phyloP scores from a whole-genome alignment of 2,888 invertebrate species.

The Cyrtodaria siliqua region DNA sequence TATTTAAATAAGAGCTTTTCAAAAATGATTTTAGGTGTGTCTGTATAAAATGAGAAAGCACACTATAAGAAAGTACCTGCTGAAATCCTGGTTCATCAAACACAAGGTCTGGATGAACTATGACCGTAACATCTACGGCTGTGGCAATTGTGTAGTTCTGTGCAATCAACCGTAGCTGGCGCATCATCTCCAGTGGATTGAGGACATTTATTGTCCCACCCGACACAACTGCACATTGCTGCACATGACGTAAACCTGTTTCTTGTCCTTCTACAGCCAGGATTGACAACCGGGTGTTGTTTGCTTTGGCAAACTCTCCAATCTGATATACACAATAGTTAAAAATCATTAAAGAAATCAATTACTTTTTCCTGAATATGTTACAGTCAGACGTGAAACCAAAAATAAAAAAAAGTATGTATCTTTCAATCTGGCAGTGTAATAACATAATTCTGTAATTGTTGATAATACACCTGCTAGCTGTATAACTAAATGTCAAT shows the following conservation, averaged over 20 bases:
- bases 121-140: conserved; percentile 74
- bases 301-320: conserved; percentile 77
- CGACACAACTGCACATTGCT: conserved; percentile 72
- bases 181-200: conserved; percentile 79
- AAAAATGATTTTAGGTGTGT: no score
- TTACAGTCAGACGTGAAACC: no score
- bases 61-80: conserved; percentile 50
- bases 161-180: conserved; percentile 79
- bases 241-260: conserved; percentile 71
- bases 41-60: no score
- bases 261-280: conserved; percentile 78
- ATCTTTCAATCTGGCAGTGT: no score
- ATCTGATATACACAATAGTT: conserved; percentile 64
- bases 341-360: no score
- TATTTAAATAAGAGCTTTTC: no score
- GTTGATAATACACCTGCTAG: no score
- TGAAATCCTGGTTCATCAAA: conserved; percentile 75
- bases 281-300: conserved; percentile 77
- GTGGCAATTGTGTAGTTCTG: conserved; percentile 82
- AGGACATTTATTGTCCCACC: conserved; percentile 79
- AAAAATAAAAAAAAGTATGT: no score
- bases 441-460: no score
- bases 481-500: no score
- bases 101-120: conserved; percentile 77
- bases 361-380: no score